phyloP scores from a whole-genome alignment of 1,140 invertebrate genomes.

The Anastatus disparis region DNA sequence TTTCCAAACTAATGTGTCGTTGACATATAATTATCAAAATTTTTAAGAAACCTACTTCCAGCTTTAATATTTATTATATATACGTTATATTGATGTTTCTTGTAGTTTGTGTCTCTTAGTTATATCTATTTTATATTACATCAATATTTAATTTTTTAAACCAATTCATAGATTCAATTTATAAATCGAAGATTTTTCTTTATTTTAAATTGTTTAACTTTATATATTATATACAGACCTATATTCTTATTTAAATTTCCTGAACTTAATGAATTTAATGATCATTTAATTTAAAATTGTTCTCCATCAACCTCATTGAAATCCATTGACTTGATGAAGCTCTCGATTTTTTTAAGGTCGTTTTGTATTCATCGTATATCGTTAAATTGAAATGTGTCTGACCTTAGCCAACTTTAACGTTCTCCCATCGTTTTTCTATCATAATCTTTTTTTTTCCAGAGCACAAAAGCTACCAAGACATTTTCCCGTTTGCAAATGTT shows the following conservation, averaged over 20 bases:
- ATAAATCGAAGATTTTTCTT: too few relatives aligned
- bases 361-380: not conserved
- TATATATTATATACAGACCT: too few relatives aligned
- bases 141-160: too few relatives aligned
- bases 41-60: not conserved
- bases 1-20: not conserved
- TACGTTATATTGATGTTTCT: not conserved
- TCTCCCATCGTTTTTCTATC: not conserved
- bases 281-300: not conserved
- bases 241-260: too few relatives aligned
- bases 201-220: too few relatives aligned
- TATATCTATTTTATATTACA: too few relatives aligned
- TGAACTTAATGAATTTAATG: too few relatives aligned
- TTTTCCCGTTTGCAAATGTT: not conserved
- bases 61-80: not conserved
- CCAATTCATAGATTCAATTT: too few relatives aligned
- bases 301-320: not conserved
- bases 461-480: not conserved
- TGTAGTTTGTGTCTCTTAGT: too few relatives aligned
- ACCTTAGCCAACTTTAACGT: conserved; percentile 27
- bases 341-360: not conserved
- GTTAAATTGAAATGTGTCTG: conserved; percentile 10
- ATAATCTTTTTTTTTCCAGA: not conserved
- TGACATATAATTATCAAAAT: too few relatives aligned
- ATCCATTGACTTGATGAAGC: not conserved